phyloP scores from a whole-genome alignment of 2,113 vertebrate genomes.

The Poecile atricapillus region DNA sequence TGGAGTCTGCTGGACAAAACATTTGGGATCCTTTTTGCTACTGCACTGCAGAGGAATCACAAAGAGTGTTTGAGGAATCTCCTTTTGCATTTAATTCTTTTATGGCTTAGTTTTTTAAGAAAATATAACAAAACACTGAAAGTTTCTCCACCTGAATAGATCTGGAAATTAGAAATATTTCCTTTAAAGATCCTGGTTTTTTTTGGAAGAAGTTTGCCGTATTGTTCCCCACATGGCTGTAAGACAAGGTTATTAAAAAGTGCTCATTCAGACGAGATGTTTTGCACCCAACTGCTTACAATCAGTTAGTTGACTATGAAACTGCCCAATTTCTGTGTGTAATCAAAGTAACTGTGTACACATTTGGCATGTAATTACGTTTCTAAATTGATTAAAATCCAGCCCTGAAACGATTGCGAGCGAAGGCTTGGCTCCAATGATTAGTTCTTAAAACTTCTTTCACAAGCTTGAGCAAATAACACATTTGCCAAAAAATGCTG shows the following conservation, averaged over 20 bases:
- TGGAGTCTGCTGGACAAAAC: background rate
- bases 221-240: background rate
- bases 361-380: slow-evolving; percentile 59
- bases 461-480: slow-evolving; percentile 30
- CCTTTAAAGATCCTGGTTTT: background rate
- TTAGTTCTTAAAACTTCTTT: slow-evolving; percentile 56
- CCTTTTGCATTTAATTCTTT: background rate
- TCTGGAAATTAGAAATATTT: background rate
- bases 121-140: background rate
- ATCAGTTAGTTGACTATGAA: slow-evolving; percentile 48
- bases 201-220: background rate
- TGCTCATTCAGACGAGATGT: background rate
- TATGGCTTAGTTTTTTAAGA: background rate
- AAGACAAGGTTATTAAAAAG: slow-evolving; percentile 4
- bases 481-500: slow-evolving; percentile 51
- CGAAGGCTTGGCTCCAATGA: slow-evolving; percentile 40
- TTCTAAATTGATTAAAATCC: slow-evolving; percentile 64
- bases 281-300: slow-evolving; percentile 28
- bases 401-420: slow-evolving; percentile 40
- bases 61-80: background rate
- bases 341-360: slow-evolving; percentile 62
- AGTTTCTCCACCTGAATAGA: background rate
- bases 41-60: background rate
- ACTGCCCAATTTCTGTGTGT: slow-evolving; percentile 45
- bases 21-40: background rate